Evolutionary conservation across 1,140 invertebrate genomes (phyloP).

Genomic region (Bombus confusus): DNA sequence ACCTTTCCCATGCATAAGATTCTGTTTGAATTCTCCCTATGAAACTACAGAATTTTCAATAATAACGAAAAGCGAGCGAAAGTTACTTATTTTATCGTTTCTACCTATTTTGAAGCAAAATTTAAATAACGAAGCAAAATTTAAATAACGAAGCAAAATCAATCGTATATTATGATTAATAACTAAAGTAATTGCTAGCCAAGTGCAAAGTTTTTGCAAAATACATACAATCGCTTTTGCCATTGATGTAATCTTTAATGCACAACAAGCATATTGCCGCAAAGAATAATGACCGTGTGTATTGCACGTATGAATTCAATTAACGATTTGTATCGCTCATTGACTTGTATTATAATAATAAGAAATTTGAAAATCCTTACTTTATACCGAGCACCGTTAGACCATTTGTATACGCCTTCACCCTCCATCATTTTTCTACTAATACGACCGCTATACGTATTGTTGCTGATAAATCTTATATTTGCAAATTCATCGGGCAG

Average conservation of each 20-base stretch:
- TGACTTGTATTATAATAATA: not conserved
- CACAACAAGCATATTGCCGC: no score
- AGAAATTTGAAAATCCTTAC: conserved; percentile 66
- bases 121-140: not conserved
- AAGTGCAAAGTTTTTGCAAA: no score
- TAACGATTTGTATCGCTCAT: no score
- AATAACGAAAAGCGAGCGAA: not conserved
- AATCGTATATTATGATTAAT: no score
- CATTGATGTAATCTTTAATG: no score
- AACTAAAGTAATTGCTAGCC: not conserved
- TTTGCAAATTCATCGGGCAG: conserved; percentile 70
- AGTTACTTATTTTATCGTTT: not conserved
- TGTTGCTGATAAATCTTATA: conserved; percentile 80
- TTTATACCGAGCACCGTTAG: conserved; percentile 82
- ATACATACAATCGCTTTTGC: no score
- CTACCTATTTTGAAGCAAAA: not conserved
- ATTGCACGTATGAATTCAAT: no score
- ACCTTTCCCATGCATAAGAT: conserved; percentile 83
- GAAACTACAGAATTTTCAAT: not conserved
- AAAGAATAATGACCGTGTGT: no score
- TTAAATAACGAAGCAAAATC: no score
- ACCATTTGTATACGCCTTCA: conserved; percentile 82
- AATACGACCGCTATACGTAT: conserved; percentile 80
- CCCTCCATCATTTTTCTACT: conserved; percentile 83
- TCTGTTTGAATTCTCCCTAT: conserved; percentile 83